phyloP scores from a whole-genome alignment of 2,113 vertebrate genomes.

The Otolemur garnettii region DNA sequence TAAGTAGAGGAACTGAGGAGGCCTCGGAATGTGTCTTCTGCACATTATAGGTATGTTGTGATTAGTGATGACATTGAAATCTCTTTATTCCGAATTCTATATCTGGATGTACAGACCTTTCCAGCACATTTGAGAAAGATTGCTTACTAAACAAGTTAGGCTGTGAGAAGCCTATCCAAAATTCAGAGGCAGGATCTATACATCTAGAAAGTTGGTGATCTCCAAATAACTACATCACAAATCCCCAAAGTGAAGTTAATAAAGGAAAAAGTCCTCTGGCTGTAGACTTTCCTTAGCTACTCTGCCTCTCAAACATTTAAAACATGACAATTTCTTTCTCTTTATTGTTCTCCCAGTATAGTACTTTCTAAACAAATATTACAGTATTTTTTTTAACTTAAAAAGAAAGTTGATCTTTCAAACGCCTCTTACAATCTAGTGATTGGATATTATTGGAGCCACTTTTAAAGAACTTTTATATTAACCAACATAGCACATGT shows the following conservation, averaged over 20 bases:
- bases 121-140: neutral
- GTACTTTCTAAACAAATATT: neutral
- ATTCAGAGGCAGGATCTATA: neutral
- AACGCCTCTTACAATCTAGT: fast-evolving
- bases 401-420: neutral
- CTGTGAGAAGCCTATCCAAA: neutral
- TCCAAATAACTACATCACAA: neutral
- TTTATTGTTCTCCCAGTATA: neutral
- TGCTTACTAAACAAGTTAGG: neutral
- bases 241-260: slow-evolving; percentile 40
- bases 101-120: neutral
- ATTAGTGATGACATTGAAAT: neutral
- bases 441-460: neutral
- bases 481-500: neutral
- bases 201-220: slow-evolving; percentile 20
- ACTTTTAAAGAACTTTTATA: neutral
- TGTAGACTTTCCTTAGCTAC: slow-evolving; percentile 37
- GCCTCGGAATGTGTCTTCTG: neutral
- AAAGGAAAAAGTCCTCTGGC: neutral
- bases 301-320: slow-evolving; percentile 41
- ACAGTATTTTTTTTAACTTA: neutral
- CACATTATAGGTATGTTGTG: neutral
- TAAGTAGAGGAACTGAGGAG: slow-evolving; percentile 24
- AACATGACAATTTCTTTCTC: neutral
- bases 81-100: neutral